A percentile compares a stretch with the other conserved stretches of the same genome.
Conservation (phyloP, 2,797 vertebrate species). For the Ctenopoma multispine region DNA sequence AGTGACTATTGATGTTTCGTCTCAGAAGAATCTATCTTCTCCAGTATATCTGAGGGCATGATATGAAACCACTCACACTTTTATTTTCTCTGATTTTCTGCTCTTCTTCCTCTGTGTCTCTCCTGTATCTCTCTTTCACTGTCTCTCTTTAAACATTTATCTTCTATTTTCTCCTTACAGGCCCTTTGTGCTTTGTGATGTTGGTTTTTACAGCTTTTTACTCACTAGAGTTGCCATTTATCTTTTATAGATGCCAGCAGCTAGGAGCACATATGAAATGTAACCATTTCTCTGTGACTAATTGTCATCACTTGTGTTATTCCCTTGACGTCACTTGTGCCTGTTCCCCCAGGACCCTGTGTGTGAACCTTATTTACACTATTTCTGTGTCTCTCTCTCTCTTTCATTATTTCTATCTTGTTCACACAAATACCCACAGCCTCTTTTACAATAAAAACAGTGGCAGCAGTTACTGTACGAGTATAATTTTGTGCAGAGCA, state of each 20-base stretch:
- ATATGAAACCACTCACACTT: conserved; percentile 87
- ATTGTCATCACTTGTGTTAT: conserved; percentile 75
- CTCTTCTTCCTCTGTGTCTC: conserved; percentile 80
- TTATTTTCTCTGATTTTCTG: conserved; percentile 75
- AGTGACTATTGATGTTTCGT: conserved; percentile 95
- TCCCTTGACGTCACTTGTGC: conserved; percentile 76
- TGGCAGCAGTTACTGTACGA: conserved; percentile 1
- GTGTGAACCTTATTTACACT: conserved; percentile 66
- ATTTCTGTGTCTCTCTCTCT: conserved; percentile 19
- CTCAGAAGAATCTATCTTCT: conserved; percentile 89
- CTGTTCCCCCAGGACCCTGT: conserved; percentile 61
- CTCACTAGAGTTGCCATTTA: conserved; percentile 82
- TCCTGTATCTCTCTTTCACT: conserved; percentile 75
- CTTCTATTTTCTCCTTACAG: conserved; percentile 84
- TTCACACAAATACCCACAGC: conserved; percentile 29
- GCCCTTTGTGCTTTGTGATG: conserved; percentile 85
- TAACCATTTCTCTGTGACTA: conserved; percentile 77
- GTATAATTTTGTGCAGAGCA: conserved; percentile 20
- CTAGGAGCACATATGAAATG: conserved; percentile 70
- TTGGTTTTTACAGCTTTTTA: conserved; percentile 85
- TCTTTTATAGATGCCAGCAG: conserved; percentile 84
- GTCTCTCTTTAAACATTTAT: conserved; percentile 88
- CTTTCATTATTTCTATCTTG: conserved; percentile 35
- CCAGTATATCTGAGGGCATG: conserved; percentile 87
- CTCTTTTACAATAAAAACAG: conserved; percentile 33